These are phyloP conservation scores for Lateolabrax maculatus DNA, from an alignment of 2,797 vertebrate genomes.

Conservation along the genomic window DNA sequence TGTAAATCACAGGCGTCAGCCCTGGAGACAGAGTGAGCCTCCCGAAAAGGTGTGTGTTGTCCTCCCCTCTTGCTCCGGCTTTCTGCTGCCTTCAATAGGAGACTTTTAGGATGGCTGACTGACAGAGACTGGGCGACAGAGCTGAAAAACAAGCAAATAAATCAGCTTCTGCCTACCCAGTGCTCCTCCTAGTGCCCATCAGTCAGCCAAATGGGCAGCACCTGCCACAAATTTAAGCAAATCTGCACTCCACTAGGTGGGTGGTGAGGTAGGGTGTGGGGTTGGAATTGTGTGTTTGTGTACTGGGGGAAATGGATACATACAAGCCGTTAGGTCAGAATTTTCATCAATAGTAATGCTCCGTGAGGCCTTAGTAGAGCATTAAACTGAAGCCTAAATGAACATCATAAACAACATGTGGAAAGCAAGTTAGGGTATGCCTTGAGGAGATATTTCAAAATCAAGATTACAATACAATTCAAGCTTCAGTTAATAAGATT, in stretches of 20 bases:
- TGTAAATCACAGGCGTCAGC: conserved; percentile 57
- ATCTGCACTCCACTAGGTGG: conserved; percentile 36
- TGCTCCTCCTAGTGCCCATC: conserved; percentile 63
- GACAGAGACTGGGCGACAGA: conserved; percentile 64
- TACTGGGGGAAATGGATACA: conserved; percentile 18
- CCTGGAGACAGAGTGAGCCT: conserved; percentile 17
- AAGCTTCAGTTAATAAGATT: neutral
- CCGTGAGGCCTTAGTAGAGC: neutral
- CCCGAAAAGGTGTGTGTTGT: conserved; percentile 30
- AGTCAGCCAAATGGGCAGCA: conserved; percentile 72
- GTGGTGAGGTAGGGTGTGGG: conserved; percentile 17
- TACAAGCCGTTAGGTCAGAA: neutral
- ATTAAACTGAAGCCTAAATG: neutral
- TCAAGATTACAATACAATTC: conserved; percentile 12
- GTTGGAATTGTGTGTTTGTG: conserved; percentile 26
- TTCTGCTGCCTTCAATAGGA: conserved; percentile 36
- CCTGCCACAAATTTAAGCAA: conserved; percentile 66
- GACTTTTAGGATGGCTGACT: conserved; percentile 65
- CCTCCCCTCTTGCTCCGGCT: conserved; percentile 20
- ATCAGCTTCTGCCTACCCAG: conserved; percentile 65
- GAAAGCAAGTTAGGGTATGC: neutral
- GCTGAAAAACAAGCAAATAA: conserved; percentile 79
- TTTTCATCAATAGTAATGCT: neutral
- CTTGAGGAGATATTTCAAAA: neutral
- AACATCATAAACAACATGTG: neutral